Evolutionary conservation across 2,797 vertebrate genomes (phyloP).

Genomic region (Parauchenoglanis ngamensis): DNA sequence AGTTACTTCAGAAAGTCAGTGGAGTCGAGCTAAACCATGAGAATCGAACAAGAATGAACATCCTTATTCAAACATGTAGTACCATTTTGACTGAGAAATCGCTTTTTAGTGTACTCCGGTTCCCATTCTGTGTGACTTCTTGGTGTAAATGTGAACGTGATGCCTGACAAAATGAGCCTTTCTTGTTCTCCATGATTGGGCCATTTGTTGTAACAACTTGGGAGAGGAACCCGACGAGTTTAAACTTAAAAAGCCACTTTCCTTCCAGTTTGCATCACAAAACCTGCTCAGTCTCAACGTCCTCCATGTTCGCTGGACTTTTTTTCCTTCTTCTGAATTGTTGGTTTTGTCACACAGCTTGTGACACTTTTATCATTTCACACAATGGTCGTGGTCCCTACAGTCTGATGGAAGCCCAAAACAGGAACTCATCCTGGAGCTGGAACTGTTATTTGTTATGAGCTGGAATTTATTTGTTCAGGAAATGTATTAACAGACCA

Average conservation of each 20-base stretch:
- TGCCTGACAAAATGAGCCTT: background rate
- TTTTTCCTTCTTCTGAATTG: background rate
- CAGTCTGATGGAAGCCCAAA: background rate
- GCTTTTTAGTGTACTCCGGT: background rate
- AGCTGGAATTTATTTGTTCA: background rate
- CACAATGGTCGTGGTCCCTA: too few relatives aligned
- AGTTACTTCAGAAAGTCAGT: background rate
- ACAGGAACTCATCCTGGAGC: background rate
- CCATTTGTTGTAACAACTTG: background rate
- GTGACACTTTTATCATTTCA: background rate
- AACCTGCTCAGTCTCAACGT: background rate
- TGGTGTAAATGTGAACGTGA: background rate
- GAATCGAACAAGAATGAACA: background rate
- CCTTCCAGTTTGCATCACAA: background rate
- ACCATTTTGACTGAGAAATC: background rate
- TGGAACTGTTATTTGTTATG: too few relatives aligned
- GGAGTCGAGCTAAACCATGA: background rate
- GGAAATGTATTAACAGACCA: background rate
- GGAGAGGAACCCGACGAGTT: background rate
- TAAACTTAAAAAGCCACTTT: background rate
- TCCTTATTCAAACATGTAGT: background rate
- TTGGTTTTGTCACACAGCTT: background rate
- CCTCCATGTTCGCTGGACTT: background rate
- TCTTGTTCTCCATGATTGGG: background rate
- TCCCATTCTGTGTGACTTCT: background rate